Base-by-base conservation (phyloP, 1,140 invertebrate species). In the Condylostylus longicornis region DNA sequence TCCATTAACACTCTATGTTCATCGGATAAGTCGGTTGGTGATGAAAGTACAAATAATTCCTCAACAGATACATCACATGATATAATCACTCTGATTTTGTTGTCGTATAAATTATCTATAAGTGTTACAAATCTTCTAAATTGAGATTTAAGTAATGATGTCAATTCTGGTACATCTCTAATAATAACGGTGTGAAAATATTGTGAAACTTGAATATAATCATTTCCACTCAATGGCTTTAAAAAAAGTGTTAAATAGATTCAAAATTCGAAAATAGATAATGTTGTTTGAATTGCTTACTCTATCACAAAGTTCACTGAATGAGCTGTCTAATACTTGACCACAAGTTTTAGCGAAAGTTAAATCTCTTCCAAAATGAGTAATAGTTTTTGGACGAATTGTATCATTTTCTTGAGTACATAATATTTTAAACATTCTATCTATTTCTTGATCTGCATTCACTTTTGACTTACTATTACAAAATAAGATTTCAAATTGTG, bases 61-160 rank as follows among this genome's bases (percentile, higher is more conserved):
- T 74, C 78, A 32, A 82, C 69, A 14, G 80, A 71, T 32, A 71
- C 74, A 45, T 76, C 77, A 18, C 89, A 78, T 13, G 82, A 82
- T 47, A 87, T 75, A 2, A 91, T 75, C 45, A 75, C 69, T 48
- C 72, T 60, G 38, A 91, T 85, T 66, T 76, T 81, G 51, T 91
- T 84, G 60, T 98, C 94, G 63, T 98, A 99, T 1, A 99, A 66
- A 1, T 90, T 94, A 57, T 99, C 95, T 49, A 98, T 93, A 0
- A 98, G 66, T 4, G 88, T 96, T 38, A 98, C 98, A 61, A 98
- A 98, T 47, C 95, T 66, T 53, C 93, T 72, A 33, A 87, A 77
- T 64, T 88, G 83, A 13, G 84, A 86, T 54, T 83, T 80, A 19
- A 75, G 63, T 46, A 73, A 70, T 13, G 81, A 61, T 49, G 78